Conservation (phyloP, 1,140 invertebrate genomes). For the Chironomus tepperi region DNA sequence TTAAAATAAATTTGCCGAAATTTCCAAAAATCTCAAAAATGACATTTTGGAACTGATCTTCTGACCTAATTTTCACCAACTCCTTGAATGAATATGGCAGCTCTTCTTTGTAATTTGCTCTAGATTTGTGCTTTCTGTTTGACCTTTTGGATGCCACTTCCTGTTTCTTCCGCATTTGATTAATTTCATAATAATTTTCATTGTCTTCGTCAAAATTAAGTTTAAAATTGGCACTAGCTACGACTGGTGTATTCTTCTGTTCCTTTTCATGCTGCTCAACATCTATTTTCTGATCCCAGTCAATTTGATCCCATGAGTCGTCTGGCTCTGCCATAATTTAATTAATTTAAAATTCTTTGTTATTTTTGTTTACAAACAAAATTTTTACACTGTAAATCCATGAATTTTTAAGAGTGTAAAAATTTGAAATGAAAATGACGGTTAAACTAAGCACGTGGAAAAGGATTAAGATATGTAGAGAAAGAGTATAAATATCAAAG, state of each 20-base stretch:
- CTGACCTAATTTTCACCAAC: background rate
- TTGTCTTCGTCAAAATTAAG: background rate
- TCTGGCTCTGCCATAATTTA: background rate
- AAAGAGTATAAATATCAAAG: too few species aligned
- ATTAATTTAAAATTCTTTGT: background rate
- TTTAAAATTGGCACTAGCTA: background rate
- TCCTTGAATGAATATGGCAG: background rate
- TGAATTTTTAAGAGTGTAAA: background rate
- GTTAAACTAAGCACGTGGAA: background rate
- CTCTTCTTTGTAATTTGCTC: background rate
- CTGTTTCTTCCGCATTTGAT: background rate
- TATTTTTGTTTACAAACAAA: background rate
- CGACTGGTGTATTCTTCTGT: background rate
- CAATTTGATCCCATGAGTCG: slow-evolving; percentile 3
- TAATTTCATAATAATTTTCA: slow-evolving; percentile 9
- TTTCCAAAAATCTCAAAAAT: background rate
- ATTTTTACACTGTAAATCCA: background rate
- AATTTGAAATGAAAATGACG: background rate
- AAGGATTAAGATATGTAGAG: too few species aligned
- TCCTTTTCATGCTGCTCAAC: background rate
- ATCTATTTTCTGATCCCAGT: background rate
- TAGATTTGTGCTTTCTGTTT: background rate
- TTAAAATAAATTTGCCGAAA: background rate
- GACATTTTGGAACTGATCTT: background rate
- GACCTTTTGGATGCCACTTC: background rate